Percentiles rank a stretch among this genome's conserved stretches.
Conservation (phyloP, 2,797 vertebrate genomes). For the Syngnathus rostellatus region DNA sequence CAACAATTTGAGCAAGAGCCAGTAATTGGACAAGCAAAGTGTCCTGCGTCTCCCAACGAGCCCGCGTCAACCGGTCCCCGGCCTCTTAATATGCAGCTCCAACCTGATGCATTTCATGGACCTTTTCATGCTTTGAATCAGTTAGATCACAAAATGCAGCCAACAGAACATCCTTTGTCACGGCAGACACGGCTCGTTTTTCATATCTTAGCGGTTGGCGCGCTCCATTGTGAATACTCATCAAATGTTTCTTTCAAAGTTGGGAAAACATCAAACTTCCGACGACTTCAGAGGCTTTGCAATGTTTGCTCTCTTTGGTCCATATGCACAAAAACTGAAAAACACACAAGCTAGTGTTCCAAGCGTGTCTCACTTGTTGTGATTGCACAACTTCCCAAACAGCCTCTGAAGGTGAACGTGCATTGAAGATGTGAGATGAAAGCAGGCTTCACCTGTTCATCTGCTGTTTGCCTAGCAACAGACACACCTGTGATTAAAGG, state of each 20-base stretch:
- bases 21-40: slow-evolving; percentile 70
- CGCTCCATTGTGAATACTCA: slow-evolving; percentile 1
- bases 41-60: slow-evolving; percentile 53
- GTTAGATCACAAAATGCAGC: slow-evolving; percentile 46
- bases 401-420: background rate
- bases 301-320: background rate
- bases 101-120: slow-evolving; percentile 59
- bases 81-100: slow-evolving; percentile 59
- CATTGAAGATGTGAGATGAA: slow-evolving; percentile 5
- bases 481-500: slow-evolving; percentile 1
- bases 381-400: background rate
- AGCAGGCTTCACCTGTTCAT: slow-evolving; percentile 4
- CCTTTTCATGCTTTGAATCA: slow-evolving; percentile 53
- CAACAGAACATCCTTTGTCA: slow-evolving; percentile 50
- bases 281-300: background rate
- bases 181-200: slow-evolving; percentile 19
- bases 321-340: background rate
- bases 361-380: background rate
- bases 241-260: background rate
- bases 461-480: background rate
- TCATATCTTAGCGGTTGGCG: slow-evolving; percentile 12
- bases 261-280: background rate
- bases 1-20: slow-evolving; percentile 67
- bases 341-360: background rate
- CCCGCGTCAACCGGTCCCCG: slow-evolving; percentile 43